Evolutionary conservation across 1,140 invertebrate genomes (phyloP), one percentile per base, ranked within the genome.

Genomic region (Bombyx mandarina): DNA sequence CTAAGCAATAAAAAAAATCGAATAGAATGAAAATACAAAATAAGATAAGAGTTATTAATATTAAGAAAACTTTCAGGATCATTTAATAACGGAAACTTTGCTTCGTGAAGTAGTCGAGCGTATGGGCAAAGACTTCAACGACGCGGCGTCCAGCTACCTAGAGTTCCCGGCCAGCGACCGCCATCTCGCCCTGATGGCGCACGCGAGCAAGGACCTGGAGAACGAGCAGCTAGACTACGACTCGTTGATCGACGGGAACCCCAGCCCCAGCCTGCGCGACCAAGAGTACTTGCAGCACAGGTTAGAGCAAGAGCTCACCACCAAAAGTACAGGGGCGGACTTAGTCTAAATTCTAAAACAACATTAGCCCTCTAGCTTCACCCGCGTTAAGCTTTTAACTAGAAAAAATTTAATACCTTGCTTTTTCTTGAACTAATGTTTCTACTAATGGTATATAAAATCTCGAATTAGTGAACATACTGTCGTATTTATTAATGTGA

Each of bases 261-360:
- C 92, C 0, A 92, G 91, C 81, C 93, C 94, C 1, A 93, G 93
- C 63, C 89, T 96, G 46, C 88, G 97, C 9, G 96, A 98, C 79
- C 94, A 96, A 65, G 97, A 99, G 73, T 97, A 95, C 73, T 69
- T 98, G 57, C 93, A 95, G 69, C 96, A 98, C 74, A 97, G 86
- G 87, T 88, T 73, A 60, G 18, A 43, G 26, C 10, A 18, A 56
- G 10, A 35, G 26, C 26, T 18, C 12, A 18, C 12, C 12, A 18
- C 12, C 12, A 18, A 18, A 18, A 18, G 12, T 18, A 18, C 12
- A 18, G 12, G 12, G 12, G 12, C 12, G 12, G 12, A 18, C 12
- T 18, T 18, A 18, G 12, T 18, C 12, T 18, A 18, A 18, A 18
- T 18, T 18, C 0, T 18, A 18, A 18, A 18, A 18, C 12, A 18